Conservation (phyloP, 2,113 vertebrate species). For the Tamias sibiricus region DNA sequence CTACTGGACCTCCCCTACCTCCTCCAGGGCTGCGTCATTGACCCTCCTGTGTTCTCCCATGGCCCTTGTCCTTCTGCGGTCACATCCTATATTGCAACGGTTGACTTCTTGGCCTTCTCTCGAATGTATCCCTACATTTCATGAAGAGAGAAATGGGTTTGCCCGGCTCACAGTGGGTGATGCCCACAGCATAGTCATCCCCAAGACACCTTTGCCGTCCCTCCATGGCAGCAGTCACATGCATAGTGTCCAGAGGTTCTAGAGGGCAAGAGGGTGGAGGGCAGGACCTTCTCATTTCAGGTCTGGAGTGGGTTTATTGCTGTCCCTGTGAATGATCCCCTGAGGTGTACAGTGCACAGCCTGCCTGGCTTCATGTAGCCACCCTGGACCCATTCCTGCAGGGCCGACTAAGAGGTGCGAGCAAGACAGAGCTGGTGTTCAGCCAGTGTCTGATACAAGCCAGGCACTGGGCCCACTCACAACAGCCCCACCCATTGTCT, state of each 20-base stretch:
- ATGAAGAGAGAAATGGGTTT: neutral
- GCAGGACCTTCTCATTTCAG: neutral
- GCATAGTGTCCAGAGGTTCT: neutral
- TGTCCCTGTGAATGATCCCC: neutral
- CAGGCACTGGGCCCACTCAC: neutral
- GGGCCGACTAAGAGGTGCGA: neutral
- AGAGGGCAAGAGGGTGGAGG: neutral
- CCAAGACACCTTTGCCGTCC: neutral
- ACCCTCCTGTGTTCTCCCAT: neutral
- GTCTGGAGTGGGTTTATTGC: neutral
- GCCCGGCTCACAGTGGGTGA: neutral
- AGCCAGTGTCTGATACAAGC: neutral
- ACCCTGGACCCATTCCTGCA: neutral
- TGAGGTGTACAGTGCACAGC: rapidly evolving
- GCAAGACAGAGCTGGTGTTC: neutral
- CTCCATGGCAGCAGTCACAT: neutral
- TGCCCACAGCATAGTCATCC: neutral
- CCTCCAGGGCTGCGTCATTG: neutral
- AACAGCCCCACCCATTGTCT: neutral
- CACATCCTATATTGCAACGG: neutral
- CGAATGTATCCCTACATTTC: neutral
- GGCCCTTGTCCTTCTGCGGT: neutral
- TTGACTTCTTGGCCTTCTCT: neutral
- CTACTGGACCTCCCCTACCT: neutral
- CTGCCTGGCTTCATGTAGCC: neutral